phyloP scores from a whole-genome alignment of 2,113 vertebrate genomes.

The Catharus minimus region DNA sequence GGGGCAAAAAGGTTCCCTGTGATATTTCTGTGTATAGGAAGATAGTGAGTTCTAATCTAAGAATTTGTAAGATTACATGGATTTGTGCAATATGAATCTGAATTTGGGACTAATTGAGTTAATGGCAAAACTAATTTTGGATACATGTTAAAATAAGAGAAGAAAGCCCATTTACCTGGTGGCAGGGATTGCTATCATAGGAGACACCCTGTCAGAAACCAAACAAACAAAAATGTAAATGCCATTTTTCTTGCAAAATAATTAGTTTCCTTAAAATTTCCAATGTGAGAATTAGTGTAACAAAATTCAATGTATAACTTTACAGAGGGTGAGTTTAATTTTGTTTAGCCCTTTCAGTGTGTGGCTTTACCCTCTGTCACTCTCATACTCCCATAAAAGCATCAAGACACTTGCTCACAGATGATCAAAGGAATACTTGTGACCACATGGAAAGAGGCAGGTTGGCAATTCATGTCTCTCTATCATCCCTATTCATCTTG shows the following conservation, averaged over 20 bases:
- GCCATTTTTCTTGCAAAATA: not conserved
- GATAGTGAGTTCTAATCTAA: not conserved
- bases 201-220: conserved; percentile 20
- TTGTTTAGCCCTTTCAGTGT: not conserved
- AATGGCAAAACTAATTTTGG: not conserved
- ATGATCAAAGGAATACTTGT: not conserved
- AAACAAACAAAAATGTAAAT: not conserved
- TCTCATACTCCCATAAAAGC: not conserved
- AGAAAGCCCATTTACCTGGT: conserved; percentile 46
- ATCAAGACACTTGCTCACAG: not conserved
- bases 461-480: not conserved
- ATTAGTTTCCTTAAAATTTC: not conserved
- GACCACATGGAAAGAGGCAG: not conserved
- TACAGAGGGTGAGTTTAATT: not conserved
- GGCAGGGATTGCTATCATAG: conserved; percentile 62
- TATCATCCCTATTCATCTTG: not conserved
- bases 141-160: not conserved
- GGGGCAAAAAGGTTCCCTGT: rapidly evolving
- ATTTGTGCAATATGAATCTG: not conserved
- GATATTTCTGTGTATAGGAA: not conserved
- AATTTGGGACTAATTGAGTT: not conserved
- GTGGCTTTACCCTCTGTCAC: not conserved
- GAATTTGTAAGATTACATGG: not conserved
- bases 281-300: not conserved
- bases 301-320: not conserved